Evolutionary conservation across 1,140 invertebrate species (phyloP), one percentile per base, ranked within the genome.

Genomic region (Pinna nobilis): DNA sequence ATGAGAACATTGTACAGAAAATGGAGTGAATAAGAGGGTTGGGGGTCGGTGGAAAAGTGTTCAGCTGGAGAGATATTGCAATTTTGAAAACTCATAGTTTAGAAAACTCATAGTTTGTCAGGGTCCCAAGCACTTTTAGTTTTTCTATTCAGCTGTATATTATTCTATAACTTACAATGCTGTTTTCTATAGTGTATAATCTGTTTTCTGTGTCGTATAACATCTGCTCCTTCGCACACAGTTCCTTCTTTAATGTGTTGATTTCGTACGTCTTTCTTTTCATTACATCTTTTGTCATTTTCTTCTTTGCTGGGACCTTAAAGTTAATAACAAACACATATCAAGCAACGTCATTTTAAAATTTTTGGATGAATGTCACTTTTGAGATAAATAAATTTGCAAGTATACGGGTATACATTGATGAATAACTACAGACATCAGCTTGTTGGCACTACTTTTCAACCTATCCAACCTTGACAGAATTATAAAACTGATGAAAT

Each of bases 251-350:
- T 39, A 89, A 71, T n/a, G 82, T 84, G 53, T 80, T 82, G 18
- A 89, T 87, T 79, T 89, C 86, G 66, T 89, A 89, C 51, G 88
- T 87, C 71, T 86, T 89, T 18, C 84, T 78, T 59, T 84, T 85
- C 15, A 86, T 59, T 32, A 82, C 68, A 57, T 89, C 87, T 30
- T 78, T 80, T 39, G 80, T 70, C 9, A 64, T 66, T 76, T 79
- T 84, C 67, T 85, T 86, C 30, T 75, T 77, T 11, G 75, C 74
- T 51, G 63, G 30, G 39, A 50, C 49, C 81, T 86, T 70, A 50
- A 77, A 68, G 47, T 23, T 15, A 41, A 13, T n/a, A n/a, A n/a
- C n/a, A 37, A 55, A 57, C 15, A 55, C 9, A 9, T 15, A 23
- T 25, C 35, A 2, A 37, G 2, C 25, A 64, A 23, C 18, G 18